These are phyloP conservation scores for Dicentrarchus labrax DNA, from an alignment of 2,113 vertebrate species.

Conservation along the genomic window DNA sequence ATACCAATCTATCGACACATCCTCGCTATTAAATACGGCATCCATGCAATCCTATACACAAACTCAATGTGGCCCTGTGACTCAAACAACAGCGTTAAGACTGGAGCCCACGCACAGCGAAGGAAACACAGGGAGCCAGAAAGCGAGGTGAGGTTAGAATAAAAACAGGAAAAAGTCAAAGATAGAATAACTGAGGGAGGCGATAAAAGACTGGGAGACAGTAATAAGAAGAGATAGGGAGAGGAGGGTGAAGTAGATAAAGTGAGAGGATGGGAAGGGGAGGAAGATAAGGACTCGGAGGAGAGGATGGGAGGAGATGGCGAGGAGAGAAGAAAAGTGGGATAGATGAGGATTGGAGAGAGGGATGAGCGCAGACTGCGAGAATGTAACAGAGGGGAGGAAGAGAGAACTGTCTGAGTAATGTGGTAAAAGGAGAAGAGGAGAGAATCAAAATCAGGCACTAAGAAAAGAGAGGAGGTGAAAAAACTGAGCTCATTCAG, in stretches of 20 bases:
- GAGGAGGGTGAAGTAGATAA: slow-evolving; percentile 26
- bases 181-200: slow-evolving; percentile 15
- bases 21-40: not conserved
- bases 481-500: not conserved
- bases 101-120: slow-evolving; percentile 16
- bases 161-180: slow-evolving; percentile 30
- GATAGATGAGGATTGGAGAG: not conserved
- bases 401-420: not conserved
- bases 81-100: slow-evolving; percentile 4
- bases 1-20: not conserved
- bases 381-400: not conserved
- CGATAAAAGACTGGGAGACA: slow-evolving; percentile 21
- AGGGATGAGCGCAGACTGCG: not conserved
- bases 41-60: not conserved
- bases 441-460: slow-evolving; percentile 19
- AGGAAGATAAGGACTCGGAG: not conserved
- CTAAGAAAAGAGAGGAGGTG: not conserved
- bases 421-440: not conserved
- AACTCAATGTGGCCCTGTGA: slow-evolving; percentile 14
- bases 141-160: slow-evolving; percentile 16
- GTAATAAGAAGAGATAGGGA: slow-evolving; percentile 24
- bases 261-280: not conserved
- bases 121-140: not conserved
- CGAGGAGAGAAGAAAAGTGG: not conserved
- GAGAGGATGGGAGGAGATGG: not conserved